Base-by-base conservation (phyloP, 2,797 vertebrate species). In the Acanthopagrus latus region DNA sequence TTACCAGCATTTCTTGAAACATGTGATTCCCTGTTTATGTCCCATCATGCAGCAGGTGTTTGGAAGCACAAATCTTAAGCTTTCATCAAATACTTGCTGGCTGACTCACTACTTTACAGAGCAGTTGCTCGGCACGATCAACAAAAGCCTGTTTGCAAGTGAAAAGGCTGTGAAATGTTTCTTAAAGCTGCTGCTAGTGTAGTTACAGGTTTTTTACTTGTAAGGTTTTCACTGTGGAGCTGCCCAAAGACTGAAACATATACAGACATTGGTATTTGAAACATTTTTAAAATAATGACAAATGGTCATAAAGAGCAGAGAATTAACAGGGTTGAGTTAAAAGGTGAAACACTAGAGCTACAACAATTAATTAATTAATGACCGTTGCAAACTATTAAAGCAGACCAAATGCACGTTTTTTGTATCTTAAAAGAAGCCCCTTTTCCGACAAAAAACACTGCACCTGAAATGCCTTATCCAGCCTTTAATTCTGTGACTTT, bases 1-100 rank as follows among this genome's bases (percentile, higher is more conserved):
- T 25, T 12, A 21, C 33, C 51, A 18, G 50, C 23, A 18, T 7
- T 44, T 33, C 33, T 21, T 7, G 29, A 64, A 63, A 48, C 25
- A 11, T 21, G 38, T 2, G 16, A 47, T 33, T 57, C 78, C 64
- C 74, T 72, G 70, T 71, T 64, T 5, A 59, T 14, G 5, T 51
- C 0, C 51, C 27, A 33, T 44, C 43, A 25, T 3, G 44, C 5
- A 48, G 48, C 43, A 52, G 33, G 27, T 54, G 43, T 17, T 8
- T 38, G 38, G 38, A 9, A 46, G 58, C 29, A 29, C 9, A 47
- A 29, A 66, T 54, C 48, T 25, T 0, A 18, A 29, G 48, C 14
- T 59, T 57, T 38, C 12, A 43, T 68, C 47, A 41, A 60, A 76
- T 29, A 71, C 7, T 38, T 38, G 9, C 38, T 38, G 38, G 38